Evolutionary conservation across 1,140 invertebrate genomes (phyloP).

Genomic region (Heliconius hermathena): DNA sequence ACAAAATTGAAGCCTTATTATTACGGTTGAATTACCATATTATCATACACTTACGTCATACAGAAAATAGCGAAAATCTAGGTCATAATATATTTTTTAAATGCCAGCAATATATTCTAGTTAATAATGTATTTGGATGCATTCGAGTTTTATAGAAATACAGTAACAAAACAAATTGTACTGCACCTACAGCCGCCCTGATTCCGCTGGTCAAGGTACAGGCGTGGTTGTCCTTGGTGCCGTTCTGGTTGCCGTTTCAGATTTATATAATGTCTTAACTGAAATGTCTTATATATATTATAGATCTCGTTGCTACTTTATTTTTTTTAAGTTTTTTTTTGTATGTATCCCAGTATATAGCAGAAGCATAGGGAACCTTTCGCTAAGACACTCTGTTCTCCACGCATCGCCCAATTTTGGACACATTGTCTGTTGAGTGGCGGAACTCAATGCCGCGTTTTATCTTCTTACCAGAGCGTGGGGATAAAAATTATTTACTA

Average conservation of each 20-base stretch:
- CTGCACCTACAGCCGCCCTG: constrained; percentile 3
- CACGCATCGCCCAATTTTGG: no score
- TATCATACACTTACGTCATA: neutral
- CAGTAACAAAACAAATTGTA: neutral
- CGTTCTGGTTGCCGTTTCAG: neutral
- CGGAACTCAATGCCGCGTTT: no score
- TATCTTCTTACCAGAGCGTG: no score
- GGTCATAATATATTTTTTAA: neutral
- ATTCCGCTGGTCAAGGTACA: constrained; percentile 28
- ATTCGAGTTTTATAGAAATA: neutral
- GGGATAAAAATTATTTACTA: no score
- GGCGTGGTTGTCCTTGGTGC: constrained; percentile 24
- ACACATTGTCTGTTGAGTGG: no score
- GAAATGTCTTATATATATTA: neutral
- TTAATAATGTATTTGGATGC: neutral
- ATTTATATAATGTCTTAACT: constrained; percentile 6
- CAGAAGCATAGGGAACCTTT: no score
- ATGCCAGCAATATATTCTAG: neutral
- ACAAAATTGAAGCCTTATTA: neutral
- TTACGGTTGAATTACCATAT: neutral
- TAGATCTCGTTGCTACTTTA: neutral
- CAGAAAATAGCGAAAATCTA: neutral
- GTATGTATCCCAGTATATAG: no score
- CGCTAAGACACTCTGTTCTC: no score
- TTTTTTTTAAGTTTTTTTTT: neutral